A percentile compares a stretch with the other conserved stretches of the same genome.
These are phyloP conservation scores for Ptychoptera albimana DNA, from an alignment of 2,888 invertebrate genomes.

Conservation along the genomic window DNA sequence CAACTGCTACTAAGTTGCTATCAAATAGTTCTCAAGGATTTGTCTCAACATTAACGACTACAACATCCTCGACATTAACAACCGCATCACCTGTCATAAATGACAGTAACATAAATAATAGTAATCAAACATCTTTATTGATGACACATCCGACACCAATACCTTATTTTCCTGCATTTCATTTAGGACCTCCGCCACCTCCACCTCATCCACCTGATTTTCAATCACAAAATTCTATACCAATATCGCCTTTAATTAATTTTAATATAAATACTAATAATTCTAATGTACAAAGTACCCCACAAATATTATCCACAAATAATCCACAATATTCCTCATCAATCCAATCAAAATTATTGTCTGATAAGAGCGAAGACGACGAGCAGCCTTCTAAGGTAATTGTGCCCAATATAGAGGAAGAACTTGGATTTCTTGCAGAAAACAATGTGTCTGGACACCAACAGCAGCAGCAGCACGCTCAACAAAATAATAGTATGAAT, in stretches of 20 bases:
- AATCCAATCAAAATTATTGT: constrained; percentile 12
- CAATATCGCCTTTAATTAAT: constrained; percentile 31
- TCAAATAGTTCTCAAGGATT: too few species aligned
- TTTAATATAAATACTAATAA: not conserved
- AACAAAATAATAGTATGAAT: constrained; percentile 7
- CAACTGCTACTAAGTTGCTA: too few species aligned
- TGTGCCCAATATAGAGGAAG: constrained; percentile 79
- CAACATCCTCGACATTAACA: constrained; percentile 31
- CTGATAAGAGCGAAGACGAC: constrained; percentile 26
- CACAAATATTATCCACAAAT: constrained; percentile 40
- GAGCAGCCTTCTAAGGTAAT: constrained; percentile 69
- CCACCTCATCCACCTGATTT: constrained; percentile 47
- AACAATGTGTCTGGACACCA: constrained; percentile 21
- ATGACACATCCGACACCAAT: constrained; percentile 48
- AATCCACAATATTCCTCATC: constrained; percentile 33
- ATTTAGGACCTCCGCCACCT: constrained; percentile 33
- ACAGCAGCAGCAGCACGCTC: constrained; percentile 15
- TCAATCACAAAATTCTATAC: constrained; percentile 46
- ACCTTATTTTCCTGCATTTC: constrained; percentile 64
- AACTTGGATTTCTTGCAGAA: constrained; percentile 63
- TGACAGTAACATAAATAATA: constrained; percentile 38
- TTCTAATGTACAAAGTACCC: constrained; percentile 26
- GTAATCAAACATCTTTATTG: constrained; percentile 37
- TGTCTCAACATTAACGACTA: constrained; percentile 46
- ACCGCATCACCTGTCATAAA: constrained; percentile 40